Evolutionary conservation across 2,888 invertebrate genomes (phyloP), one percentile per base, ranked within the genome.

Genomic region (Drosophila fulvimacula): DNA sequence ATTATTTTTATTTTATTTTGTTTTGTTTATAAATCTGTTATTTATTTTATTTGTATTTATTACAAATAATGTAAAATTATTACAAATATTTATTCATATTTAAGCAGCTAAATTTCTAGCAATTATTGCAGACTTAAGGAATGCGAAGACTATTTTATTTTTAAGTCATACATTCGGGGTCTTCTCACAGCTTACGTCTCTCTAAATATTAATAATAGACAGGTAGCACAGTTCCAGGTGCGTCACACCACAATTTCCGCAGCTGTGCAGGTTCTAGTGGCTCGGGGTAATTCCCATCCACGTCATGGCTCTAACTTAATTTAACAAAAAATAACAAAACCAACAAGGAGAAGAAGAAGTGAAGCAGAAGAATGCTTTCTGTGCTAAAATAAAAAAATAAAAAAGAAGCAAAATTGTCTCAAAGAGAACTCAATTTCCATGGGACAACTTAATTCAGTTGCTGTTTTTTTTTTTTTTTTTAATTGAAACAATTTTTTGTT

Each of bases 201-300:
- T 9, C 24, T 24, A 17, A 48, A 17, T 17, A 11, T 7, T 32
- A 7, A 13, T 5, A 6, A n/a, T 36, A n/a, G 15, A 2, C n/a
- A 27, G 24, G 24, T 15, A 19, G 0, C 21, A 63, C 51, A 73
- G 60, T 63, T 60, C 52, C 63, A 67, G 84, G 68, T 81, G 82
- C 82, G 70, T 82, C 75, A 72, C 67, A 59, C 27, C 49, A 53
- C 49, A 24, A 56, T 52, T 56, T 60, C 34, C 55, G 65, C 82
- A 88, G 82, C 74, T 88, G 86, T 67, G 51, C 66, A 53, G 67
- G 67, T 69, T 79, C 62, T 51, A 38, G 32, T 56, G 46, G 44
- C 53, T 66, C 58, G 15, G 38, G 77, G 82, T 53, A 73, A 66
- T 80, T 77, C 63, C 82, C 83, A 85, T 71, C 59, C 61, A 75